Base-by-base conservation (phyloP, 2,888 invertebrate species). In the Pristionchus maxplancki region DNA sequence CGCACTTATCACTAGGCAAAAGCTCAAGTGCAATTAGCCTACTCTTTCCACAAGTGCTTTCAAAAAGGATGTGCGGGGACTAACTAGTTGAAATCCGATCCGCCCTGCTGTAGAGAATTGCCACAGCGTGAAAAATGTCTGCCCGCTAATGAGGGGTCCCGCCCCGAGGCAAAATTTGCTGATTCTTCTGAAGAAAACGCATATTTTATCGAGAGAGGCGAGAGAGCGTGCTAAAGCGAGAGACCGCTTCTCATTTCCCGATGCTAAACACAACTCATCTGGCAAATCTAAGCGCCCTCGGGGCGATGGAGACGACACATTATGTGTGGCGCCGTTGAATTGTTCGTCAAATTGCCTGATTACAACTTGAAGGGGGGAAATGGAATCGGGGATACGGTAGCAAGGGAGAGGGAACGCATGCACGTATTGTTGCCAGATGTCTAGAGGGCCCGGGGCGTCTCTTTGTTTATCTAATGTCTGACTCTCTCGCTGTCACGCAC, bases 321-420 rank as follows among this genome's bases (percentile, higher is more conserved):
- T 74, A 74, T 40, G 40, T 67, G 67, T 40, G 71, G 71, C 71
- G 71, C 44, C 71, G n/a, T n/a, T n/a, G n/a, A n/a, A n/a, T n/a
- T n/a, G n/a, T n/a, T n/a, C 71, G 71, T 74, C 71, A 24, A 74
- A 74, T 37, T 74, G 40, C 40, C 17, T 44, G 44, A 74, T 74
- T 74, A 74, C 71, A 74, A 24, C 71, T 74, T 74, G 34, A 40
- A 40, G 9, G 24, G 40, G 5, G 24, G 34, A 40, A 64, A 9
- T 11, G 31, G 37, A 17, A 20, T 37, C 24, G 5, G 34, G 71
- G 40, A 28, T 74, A 74, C 71, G 71, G 71, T 74, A 74, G 71
- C 40, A 15, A 74, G 6, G 11, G 44, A 64, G 64, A 64, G 64
- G 34, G 67, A 5, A 31, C 5, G 40, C 40, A 74, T 64, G 71